Conservation (phyloP, 2,113 vertebrate species). For the Vidua macroura region DNA sequence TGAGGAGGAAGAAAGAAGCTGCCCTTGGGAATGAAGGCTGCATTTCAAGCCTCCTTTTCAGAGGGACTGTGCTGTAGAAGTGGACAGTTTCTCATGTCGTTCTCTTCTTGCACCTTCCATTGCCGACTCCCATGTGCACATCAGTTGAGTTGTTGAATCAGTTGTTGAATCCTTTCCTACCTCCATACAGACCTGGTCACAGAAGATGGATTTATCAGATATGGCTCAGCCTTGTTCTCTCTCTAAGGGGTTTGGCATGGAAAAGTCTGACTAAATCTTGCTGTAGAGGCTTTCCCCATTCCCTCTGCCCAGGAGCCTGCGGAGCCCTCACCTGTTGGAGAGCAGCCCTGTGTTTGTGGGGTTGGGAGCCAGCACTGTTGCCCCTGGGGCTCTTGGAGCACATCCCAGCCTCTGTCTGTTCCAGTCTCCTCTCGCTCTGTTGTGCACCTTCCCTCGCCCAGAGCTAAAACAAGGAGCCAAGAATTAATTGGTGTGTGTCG, state of each 20-base stretch:
- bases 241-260: not conserved
- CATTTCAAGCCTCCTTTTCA: not conserved
- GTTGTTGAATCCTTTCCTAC: not conserved
- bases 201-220: constrained; percentile 15
- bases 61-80: not conserved
- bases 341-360: constrained; percentile 28
- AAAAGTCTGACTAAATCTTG: not conserved
- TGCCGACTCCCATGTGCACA: not conserved
- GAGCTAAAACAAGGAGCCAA: constrained; percentile 48
- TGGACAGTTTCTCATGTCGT: not conserved
- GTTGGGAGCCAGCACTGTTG: constrained; percentile 48
- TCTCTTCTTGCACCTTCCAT: not conserved
- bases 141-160: not conserved
- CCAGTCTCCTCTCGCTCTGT: constrained; percentile 15
- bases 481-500: constrained; percentile 40
- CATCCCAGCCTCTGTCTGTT: constrained; percentile 40
- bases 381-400: constrained; percentile 65
- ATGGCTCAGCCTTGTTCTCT: not conserved
- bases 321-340: constrained; percentile 68
- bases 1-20: not conserved
- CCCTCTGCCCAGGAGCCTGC: not conserved
- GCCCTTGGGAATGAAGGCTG: not conserved
- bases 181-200: not conserved
- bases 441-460: constrained; percentile 54
- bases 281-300: not conserved